Evolutionary conservation across 2,888 invertebrate genomes (phyloP).

Genomic region (Mimumesa dahlbomi): DNA sequence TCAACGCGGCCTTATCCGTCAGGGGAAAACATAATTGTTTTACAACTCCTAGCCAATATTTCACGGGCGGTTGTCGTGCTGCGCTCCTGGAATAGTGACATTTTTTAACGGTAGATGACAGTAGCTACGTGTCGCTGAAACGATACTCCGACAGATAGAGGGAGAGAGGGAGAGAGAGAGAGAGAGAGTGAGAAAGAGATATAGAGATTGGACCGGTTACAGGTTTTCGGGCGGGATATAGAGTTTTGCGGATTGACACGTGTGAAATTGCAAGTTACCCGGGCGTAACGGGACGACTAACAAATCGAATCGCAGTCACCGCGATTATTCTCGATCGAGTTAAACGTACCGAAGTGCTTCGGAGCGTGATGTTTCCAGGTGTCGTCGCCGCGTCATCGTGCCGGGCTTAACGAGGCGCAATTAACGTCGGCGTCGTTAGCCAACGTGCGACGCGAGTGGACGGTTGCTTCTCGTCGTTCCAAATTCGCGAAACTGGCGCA

Average conservation of each 20-base stretch:
- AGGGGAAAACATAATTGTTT: slow-evolving; percentile 1
- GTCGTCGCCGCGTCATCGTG: slow-evolving; percentile 47
- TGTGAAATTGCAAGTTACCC: slow-evolving; percentile 31
- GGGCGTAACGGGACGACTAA: slow-evolving; percentile 31
- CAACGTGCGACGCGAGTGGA: slow-evolving; percentile 35
- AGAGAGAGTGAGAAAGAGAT: too few species aligned
- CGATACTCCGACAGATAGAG: background rate
- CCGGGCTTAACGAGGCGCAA: slow-evolving; percentile 60
- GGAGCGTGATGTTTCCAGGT: slow-evolving; percentile 57
- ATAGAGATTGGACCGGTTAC: too few species aligned
- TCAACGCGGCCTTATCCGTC: background rate
- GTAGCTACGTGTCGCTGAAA: background rate
- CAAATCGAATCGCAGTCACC: slow-evolving; percentile 45
- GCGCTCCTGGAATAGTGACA: background rate
- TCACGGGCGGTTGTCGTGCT: background rate
- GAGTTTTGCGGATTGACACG: slow-evolving; percentile 22
- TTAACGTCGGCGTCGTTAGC: slow-evolving; percentile 60
- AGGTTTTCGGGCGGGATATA: background rate
- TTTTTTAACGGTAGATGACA: background rate
- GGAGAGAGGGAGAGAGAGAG: too few species aligned
- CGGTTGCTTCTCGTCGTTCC: slow-evolving; percentile 16
- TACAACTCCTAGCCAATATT: background rate
- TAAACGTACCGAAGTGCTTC: slow-evolving; percentile 42
- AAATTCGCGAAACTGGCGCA: slow-evolving; percentile 26
- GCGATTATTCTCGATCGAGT: slow-evolving; percentile 52